Conservation (phyloP, 2,888 invertebrate genomes). For the Yponomeuta malinellus region DNA sequence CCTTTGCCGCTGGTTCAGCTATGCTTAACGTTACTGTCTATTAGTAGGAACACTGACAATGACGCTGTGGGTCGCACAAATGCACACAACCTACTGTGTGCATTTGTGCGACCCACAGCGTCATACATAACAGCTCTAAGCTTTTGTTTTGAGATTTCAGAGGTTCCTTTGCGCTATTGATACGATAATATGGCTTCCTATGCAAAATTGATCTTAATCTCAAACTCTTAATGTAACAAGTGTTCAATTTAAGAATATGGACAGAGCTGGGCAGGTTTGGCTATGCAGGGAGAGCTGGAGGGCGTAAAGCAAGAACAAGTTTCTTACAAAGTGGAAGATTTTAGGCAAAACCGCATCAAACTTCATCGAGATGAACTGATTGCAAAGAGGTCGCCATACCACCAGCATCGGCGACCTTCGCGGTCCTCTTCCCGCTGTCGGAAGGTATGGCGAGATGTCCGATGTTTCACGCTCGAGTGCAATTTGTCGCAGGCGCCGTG, state of each 20-base stretch:
- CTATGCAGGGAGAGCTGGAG: too few relatives aligned
- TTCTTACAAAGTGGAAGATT: too few relatives aligned
- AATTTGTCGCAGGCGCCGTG: neutral
- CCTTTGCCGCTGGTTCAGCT: neutral
- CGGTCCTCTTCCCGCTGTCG: neutral
- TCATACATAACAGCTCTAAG: neutral
- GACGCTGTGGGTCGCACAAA: too few relatives aligned
- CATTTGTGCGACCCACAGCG: neutral
- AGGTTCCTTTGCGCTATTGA: neutral
- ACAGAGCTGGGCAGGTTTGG: too few relatives aligned
- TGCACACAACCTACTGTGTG: neutral
- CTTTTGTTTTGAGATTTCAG: neutral
- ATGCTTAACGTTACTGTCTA: neutral
- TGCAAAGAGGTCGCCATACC: neutral
- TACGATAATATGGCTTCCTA: too few relatives aligned
- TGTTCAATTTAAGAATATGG: too few relatives aligned
- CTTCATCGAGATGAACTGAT: neutral
- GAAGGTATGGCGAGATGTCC: neutral
- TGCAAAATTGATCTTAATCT: too few relatives aligned
- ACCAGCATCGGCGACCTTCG: neutral
- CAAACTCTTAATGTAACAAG: too few relatives aligned
- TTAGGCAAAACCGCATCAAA: too few relatives aligned
- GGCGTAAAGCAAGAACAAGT: too few relatives aligned
- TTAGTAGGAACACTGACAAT: neutral
- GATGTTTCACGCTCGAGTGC: neutral